A percentile compares a stretch with the other conserved stretches of the same genome.
phyloP scores from a whole-genome alignment of 2,888 invertebrate species.

The Ophion obscuratus region DNA sequence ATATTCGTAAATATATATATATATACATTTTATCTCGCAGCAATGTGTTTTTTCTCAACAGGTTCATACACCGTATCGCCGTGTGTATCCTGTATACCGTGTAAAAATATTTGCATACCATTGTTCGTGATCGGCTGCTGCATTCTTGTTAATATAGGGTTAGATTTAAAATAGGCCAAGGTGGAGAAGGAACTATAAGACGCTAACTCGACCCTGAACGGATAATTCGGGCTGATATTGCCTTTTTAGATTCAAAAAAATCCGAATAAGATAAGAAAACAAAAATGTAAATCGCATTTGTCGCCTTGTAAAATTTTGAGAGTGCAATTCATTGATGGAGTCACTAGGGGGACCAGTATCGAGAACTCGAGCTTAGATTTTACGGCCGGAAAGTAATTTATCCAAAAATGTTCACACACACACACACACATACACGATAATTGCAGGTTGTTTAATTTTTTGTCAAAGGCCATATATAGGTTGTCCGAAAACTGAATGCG shows the following conservation, averaged over 20 bases:
- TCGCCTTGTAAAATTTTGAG: slow-evolving; percentile 34
- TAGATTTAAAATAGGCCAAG: slow-evolving; percentile 53
- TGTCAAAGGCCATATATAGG: background rate
- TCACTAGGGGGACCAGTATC: slow-evolving; percentile 63
- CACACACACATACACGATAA: background rate
- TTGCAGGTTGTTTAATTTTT: background rate
- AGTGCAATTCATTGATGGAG: slow-evolving; percentile 39
- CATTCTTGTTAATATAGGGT: slow-evolving; percentile 53
- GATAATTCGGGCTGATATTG: background rate
- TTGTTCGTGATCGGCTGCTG: slow-evolving; percentile 55
- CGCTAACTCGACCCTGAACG: background rate
- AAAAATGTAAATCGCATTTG: slow-evolving; percentile 20
- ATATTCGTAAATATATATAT: slow-evolving; percentile 13
- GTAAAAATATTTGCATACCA: slow-evolving; percentile 44
- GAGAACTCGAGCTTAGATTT: slow-evolving; percentile 58
- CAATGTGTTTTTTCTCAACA: slow-evolving; percentile 13
- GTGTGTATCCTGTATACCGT: background rate
- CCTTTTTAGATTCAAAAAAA: slow-evolving; percentile 14
- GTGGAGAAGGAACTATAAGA: slow-evolving; percentile 38
- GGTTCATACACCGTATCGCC: slow-evolving; percentile 20
- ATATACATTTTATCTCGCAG: slow-evolving; percentile 31
- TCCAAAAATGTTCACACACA: slow-evolving; percentile 1
- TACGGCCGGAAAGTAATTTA: slow-evolving; percentile 7
- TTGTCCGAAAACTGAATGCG: too few species aligned
- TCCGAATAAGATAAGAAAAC: background rate